Evolutionary conservation across 2,888 invertebrate genomes (phyloP), one percentile per base, ranked within the genome.

Genomic region (Galeopsomyia nigrocyanea): DNA sequence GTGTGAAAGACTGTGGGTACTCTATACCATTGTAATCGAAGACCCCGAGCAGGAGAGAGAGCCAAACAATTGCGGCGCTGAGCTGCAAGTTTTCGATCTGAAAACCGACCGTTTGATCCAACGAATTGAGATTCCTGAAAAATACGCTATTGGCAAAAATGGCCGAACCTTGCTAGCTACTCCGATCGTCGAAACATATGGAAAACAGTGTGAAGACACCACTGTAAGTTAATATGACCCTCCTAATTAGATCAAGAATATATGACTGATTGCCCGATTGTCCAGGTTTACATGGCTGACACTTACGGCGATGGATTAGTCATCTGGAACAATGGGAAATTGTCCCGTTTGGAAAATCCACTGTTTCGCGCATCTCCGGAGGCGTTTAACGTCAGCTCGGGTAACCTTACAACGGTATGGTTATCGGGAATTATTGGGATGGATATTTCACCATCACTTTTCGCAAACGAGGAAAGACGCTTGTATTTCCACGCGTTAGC

Each of bases 11-110:
- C 83, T 94, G n/a, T 93, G 93, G 92, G 91, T 92, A 0, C 84
- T 93, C 82, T 93, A 94, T 80, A 87, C 90, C 0, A 93, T 93
- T 13, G 57, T 3, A 26, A 26, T 2, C 5, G 5, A 26, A 26
- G 5, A 2, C 66, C 26, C 88, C 89, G 79, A 26, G 5, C 3
- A 26, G 5, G 89, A 92, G 53, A 90, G 88, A 0, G 88, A 89
- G 0, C 75, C 80, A 0, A 80, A 88, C 7, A 17, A 21, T 3
- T 95, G 95, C 79, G 89, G 90, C 0, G 91, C 95, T 0, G 92
- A 95, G 82, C 83, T 95, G 10, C 84, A 94, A 0, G 90, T 92
- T 0, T 93, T 94, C 79, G 91, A 94, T 84, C 84, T 94, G 60
- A 80, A 80, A 47, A 91, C 88, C 0, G 83, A 87, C 71, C 68